Evolutionary conservation across 2,113 vertebrate species (phyloP).

Genomic region (Muntiacus reevesi): DNA sequence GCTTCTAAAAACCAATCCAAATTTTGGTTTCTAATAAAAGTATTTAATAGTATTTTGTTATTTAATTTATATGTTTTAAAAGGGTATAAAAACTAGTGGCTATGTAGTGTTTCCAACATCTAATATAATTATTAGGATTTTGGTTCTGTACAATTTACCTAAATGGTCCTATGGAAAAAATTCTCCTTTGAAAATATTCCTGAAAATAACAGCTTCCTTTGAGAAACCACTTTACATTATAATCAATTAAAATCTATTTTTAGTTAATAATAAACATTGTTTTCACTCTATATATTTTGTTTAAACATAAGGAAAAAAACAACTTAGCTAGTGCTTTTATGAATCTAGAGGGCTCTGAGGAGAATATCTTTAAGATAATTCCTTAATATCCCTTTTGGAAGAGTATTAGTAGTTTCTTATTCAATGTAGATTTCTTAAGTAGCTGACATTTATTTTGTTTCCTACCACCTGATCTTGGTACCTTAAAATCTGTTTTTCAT

Average conservation of each 20-base stretch:
- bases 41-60: neutral
- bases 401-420: constrained; percentile 67
- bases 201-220: neutral
- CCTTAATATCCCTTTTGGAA: constrained; percentile 69
- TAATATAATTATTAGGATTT: neutral
- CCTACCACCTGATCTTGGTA: constrained; percentile 69
- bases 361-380: constrained; percentile 62
- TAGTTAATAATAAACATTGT: neutral
- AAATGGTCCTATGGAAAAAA: neutral
- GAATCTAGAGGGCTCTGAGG: constrained; percentile 5
- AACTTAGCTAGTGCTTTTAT: constrained; percentile 3
- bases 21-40: neutral
- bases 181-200: neutral
- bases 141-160: neutral
- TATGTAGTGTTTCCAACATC: neutral
- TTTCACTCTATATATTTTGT: constrained; percentile 3
- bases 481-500: constrained; percentile 72
- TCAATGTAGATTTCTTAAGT: constrained; percentile 74
- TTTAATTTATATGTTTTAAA: neutral
- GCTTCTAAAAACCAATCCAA: neutral
- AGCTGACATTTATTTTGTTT: constrained; percentile 77
- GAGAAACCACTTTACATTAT: neutral
- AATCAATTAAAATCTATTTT: constrained; percentile 45
- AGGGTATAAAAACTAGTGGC: neutral
- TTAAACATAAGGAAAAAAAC: constrained; percentile 18